Conservation (phyloP, 2,888 invertebrate species). For the Alloscopus bannaensis region DNA sequence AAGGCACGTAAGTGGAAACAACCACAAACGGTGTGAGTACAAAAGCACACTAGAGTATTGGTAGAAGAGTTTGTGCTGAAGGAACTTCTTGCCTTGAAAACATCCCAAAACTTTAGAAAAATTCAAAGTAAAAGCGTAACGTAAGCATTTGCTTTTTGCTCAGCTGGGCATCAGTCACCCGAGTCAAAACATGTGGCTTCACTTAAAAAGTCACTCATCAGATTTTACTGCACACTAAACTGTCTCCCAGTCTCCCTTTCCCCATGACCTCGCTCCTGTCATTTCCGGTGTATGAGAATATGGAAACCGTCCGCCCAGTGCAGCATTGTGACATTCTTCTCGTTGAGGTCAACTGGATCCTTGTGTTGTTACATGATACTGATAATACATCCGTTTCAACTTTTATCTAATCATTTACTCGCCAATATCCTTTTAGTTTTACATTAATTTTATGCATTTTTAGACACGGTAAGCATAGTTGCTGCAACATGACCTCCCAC, state of each 20-base stretch:
- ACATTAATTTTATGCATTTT: too few relatives aligned
- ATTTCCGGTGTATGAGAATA: conserved; percentile 49
- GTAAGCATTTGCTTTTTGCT: conserved; percentile 59
- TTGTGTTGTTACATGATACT: too few relatives aligned
- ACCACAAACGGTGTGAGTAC: too few relatives aligned
- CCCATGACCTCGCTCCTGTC: conserved; percentile 48
- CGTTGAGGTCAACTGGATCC: conserved; percentile 29
- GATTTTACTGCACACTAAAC: conserved; percentile 63
- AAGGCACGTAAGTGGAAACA: too few relatives aligned
- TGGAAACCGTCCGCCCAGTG: conserved; percentile 11
- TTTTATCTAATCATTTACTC: too few relatives aligned
- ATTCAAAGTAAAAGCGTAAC: conserved; percentile 58
- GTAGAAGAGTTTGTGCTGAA: too few relatives aligned
- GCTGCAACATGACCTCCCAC: too few relatives aligned
- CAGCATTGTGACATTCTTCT: conserved; percentile 29
- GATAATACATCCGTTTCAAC: too few relatives aligned
- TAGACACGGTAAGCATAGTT: too few relatives aligned
- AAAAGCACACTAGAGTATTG: too few relatives aligned
- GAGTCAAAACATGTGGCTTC: conserved; percentile 65
- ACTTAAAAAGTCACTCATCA: conserved; percentile 66
- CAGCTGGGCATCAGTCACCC: conserved; percentile 64
- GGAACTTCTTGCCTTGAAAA: background rate
- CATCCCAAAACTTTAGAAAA: conserved; percentile 23
- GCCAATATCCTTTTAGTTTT: too few relatives aligned
- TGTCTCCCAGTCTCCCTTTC: conserved; percentile 29